Conservation (phyloP, 2,113 vertebrate species). For the Nibea albiflora region DNA sequence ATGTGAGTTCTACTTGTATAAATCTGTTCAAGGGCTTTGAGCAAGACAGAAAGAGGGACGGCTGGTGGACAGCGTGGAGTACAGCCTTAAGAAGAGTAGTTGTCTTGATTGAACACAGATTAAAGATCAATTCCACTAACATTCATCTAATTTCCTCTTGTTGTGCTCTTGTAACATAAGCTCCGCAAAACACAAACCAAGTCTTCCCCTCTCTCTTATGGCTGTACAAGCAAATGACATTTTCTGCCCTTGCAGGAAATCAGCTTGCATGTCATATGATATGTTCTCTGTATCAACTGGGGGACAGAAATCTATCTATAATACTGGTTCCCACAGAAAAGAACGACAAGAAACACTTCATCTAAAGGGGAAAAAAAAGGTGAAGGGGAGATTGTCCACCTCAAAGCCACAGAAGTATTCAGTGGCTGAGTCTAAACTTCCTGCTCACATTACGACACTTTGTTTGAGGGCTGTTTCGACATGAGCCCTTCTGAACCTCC, state of each 20-base stretch:
- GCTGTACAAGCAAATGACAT: constrained; percentile 30
- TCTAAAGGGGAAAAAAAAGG: constrained; percentile 14
- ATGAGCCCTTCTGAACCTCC: constrained; percentile 33
- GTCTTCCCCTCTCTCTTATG: constrained; percentile 3
- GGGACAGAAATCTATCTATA: constrained; percentile 36
- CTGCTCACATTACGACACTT: constrained; percentile 67
- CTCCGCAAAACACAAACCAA: constrained; percentile 46
- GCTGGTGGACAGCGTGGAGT: constrained; percentile 22
- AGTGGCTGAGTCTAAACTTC: constrained; percentile 64
- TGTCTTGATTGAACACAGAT: constrained; percentile 58
- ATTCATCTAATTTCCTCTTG: constrained; percentile 49
- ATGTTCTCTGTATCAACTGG: constrained; percentile 28
- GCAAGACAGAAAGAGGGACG: constrained; percentile 13
- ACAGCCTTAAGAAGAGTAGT: constrained; percentile 26
- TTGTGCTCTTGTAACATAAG: constrained; percentile 31
- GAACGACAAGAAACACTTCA: constrained; percentile 50
- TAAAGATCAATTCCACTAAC: constrained; percentile 60
- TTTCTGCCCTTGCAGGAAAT: constrained; percentile 51
- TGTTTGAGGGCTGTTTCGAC: constrained; percentile 50
- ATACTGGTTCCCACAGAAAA: constrained; percentile 48
- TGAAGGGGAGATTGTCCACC: constrained; percentile 21
- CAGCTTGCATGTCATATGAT: constrained; percentile 39
- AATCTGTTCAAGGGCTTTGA: neutral
- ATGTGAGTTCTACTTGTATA: constrained; percentile 9
- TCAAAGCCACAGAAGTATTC: constrained; percentile 52